phyloP scores from a whole-genome alignment of 2,113 vertebrate species.

The Anas platyrhynchos region DNA sequence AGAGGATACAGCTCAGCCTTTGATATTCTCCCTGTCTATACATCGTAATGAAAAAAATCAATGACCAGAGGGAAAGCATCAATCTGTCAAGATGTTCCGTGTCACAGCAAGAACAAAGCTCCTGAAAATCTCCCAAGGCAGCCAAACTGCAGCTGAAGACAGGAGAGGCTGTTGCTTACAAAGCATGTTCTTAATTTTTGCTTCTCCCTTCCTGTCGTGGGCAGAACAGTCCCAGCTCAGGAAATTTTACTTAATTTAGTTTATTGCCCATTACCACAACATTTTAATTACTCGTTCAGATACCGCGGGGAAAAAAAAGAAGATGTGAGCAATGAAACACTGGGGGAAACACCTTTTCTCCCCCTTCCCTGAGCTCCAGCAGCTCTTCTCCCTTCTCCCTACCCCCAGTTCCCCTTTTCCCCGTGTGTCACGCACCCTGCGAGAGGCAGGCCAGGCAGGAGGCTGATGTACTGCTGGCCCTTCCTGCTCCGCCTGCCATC shows the following conservation, averaged over 20 bases:
- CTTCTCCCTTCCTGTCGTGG: background rate
- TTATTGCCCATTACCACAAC: background rate
- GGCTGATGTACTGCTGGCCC: background rate
- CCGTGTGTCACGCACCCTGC: accelerated
- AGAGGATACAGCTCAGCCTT: background rate
- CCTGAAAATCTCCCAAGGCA: background rate
- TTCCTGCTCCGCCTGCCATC: background rate
- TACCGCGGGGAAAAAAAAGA: accelerated
- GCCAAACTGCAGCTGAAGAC: background rate
- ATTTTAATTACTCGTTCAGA: background rate
- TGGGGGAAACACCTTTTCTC: background rate
- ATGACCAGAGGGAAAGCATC: background rate
- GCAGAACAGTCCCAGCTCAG: background rate
- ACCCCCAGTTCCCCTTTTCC: background rate
- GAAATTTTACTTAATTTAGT: background rate
- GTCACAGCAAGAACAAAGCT: background rate
- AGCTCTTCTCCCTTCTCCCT: background rate
- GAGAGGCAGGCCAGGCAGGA: background rate
- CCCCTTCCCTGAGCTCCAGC: background rate
- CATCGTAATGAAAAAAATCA: background rate
- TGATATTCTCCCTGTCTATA: background rate
- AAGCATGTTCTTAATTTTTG: background rate
- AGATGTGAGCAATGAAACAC: background rate
- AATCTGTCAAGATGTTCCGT: background rate
- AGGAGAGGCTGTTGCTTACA: background rate